Percentiles rank a stretch among this genome's conserved stretches.
phyloP scores from a whole-genome alignment of 2,888 invertebrate species.

The Anagyrus pseudococci region DNA sequence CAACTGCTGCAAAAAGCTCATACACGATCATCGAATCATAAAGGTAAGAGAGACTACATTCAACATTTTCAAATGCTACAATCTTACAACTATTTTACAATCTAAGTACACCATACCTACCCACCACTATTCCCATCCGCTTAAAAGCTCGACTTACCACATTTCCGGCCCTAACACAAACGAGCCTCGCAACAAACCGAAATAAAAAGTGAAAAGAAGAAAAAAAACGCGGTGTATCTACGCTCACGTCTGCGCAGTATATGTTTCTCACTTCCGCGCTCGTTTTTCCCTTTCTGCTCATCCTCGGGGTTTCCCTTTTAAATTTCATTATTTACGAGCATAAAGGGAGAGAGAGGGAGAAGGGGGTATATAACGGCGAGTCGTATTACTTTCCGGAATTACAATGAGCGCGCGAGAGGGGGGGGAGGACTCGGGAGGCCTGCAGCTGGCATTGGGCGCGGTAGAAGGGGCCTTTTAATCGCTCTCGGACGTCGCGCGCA shows the following conservation, averaged over 20 bases:
- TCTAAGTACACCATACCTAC: too few relatives aligned
- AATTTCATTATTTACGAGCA: constrained; percentile 39
- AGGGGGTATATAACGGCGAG: constrained; percentile 24
- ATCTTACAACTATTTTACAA: too few relatives aligned
- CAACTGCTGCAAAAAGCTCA: constrained; percentile 85
- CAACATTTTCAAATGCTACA: too few relatives aligned
- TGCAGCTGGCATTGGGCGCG: constrained; percentile 15
- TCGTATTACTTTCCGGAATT: constrained; percentile 36
- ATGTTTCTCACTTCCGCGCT: too few relatives aligned
- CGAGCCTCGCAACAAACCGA: too few relatives aligned
- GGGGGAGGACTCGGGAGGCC: constrained; percentile 7
- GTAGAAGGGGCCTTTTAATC: constrained; percentile 21
- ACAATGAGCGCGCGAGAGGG: constrained; percentile 29
- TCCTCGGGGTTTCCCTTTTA: constrained; percentile 18
- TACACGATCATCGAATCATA: constrained; percentile 85
- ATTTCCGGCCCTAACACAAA: too few relatives aligned
- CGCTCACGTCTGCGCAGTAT: too few relatives aligned
- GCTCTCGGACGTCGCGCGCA: background rate
- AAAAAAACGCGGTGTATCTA: too few relatives aligned
- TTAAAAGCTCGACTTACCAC: too few relatives aligned
- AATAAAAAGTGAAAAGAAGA: too few relatives aligned
- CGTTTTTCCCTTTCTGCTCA: background rate
- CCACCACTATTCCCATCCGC: too few relatives aligned
- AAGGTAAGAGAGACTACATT: too few relatives aligned
- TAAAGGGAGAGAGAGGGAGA: constrained; percentile 9